Evolutionary conservation across 2,113 vertebrate genomes (phyloP).

Genomic region (Eretmochelys imbricata): DNA sequence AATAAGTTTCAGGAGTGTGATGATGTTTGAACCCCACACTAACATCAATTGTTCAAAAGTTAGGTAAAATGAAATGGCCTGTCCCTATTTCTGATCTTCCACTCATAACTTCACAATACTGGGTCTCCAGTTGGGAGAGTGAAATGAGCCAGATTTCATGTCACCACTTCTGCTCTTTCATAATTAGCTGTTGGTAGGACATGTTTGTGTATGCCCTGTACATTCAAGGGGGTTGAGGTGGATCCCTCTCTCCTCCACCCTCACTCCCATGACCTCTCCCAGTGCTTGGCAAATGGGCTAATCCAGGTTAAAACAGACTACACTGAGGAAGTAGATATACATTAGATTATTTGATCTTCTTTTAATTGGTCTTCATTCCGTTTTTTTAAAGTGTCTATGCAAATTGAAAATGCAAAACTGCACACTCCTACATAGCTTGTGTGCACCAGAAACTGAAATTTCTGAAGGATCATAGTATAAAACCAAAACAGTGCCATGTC

Average conservation of each 20-base stretch:
- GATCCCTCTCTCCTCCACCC: constrained; percentile 26
- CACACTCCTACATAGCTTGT: constrained; percentile 57
- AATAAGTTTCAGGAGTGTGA: constrained; percentile 43
- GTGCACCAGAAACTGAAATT: constrained; percentile 58
- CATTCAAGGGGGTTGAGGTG: constrained; percentile 39
- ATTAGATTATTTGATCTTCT: constrained; percentile 42
- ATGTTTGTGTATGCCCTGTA: constrained; percentile 39
- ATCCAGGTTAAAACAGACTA: not conserved
- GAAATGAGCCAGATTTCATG: constrained; percentile 48
- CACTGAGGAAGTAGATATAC: not conserved
- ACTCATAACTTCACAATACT: constrained; percentile 19
- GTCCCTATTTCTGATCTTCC: constrained; percentile 39
- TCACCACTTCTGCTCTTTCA: constrained; percentile 47
- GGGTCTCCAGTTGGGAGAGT: constrained; percentile 30
- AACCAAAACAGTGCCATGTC: constrained; percentile 54
- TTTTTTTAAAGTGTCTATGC: constrained; percentile 22
- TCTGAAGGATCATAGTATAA: constrained; percentile 45
- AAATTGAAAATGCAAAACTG: constrained; percentile 49
- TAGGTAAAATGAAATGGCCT: constrained; percentile 6
- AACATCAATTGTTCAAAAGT: constrained; percentile 35
- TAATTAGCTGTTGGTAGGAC: constrained; percentile 21
- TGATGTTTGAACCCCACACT: constrained; percentile 53
- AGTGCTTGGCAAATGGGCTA: constrained; percentile 53
- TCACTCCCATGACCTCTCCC: constrained; percentile 42
- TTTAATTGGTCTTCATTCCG: constrained; percentile 47